These are phyloP conservation scores for Drosophila repleta DNA, from an alignment of 1,140 invertebrate species.

Conservation along the genomic window DNA sequence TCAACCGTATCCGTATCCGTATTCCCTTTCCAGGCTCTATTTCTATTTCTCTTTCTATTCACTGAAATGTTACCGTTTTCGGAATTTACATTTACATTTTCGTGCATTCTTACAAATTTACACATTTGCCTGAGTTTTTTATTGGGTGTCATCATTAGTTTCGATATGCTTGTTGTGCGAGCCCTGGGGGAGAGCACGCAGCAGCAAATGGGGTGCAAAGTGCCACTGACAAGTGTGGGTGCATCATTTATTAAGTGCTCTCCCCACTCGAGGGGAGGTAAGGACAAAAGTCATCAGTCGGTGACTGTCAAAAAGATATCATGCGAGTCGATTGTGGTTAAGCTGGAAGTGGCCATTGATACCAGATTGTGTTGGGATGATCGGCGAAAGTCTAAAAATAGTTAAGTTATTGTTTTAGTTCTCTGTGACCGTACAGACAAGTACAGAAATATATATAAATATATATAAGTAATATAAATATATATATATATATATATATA, in stretches of 20 bases:
- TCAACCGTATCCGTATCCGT: slow-evolving; percentile 56
- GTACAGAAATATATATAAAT: too few species aligned
- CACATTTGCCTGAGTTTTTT: slow-evolving; percentile 76
- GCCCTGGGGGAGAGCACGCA: neutral
- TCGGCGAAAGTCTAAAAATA: too few species aligned
- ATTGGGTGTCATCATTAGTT: slow-evolving; percentile 81
- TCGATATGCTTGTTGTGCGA: slow-evolving; percentile 40
- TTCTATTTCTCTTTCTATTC: slow-evolving; percentile 10
- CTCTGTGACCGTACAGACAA: too few species aligned
- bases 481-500: too few species aligned
- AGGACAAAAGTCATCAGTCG: neutral
- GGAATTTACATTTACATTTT: slow-evolving; percentile 69
- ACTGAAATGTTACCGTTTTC: slow-evolving; percentile 4
- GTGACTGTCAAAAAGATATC: slow-evolving; percentile 9
- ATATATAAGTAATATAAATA: too few species aligned
- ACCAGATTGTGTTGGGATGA: too few species aligned
- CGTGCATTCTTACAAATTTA: slow-evolving; percentile 71
- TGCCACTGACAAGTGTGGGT: slow-evolving; percentile 62
- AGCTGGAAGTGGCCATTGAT: neutral
- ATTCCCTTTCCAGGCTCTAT: slow-evolving; percentile 37
- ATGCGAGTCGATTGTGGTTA: neutral
- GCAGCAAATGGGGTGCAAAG: slow-evolving; percentile 32
- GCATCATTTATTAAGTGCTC: slow-evolving; percentile 60
- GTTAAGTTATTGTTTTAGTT: too few species aligned
- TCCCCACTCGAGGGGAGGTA: slow-evolving; percentile 15